Conservation (phyloP, 2,888 invertebrate species). For the Scrobipalpa costella region DNA sequence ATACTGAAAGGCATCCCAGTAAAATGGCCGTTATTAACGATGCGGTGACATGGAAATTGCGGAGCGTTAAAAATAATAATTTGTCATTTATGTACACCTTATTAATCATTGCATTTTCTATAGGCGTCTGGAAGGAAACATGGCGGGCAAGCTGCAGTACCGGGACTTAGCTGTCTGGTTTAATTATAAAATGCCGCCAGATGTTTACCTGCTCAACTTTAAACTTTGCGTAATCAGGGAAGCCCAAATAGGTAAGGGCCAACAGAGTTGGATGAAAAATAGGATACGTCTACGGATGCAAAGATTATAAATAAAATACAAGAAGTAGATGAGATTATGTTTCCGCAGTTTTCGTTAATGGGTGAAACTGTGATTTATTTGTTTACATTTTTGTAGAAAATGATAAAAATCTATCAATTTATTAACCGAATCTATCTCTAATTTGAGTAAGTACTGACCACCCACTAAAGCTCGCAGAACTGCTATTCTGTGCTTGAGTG, state of each 20-base stretch:
- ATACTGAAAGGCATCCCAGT: background rate
- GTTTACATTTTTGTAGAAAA: no score
- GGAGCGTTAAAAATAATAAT: background rate
- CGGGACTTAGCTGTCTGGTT: slow-evolving; percentile 54
- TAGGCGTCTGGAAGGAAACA: background rate
- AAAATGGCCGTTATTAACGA: background rate
- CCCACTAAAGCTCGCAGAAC: no score
- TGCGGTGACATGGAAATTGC: slow-evolving; percentile 19
- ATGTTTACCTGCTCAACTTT: slow-evolving; percentile 52
- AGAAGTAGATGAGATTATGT: no score
- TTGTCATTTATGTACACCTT: background rate
- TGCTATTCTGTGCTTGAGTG: no score
- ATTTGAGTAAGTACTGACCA: no score
- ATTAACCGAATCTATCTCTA: no score
- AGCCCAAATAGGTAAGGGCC: slow-evolving; percentile 43
- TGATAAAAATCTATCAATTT: no score
- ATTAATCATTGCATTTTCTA: background rate
- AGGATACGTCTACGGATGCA: background rate
- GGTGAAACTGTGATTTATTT: no score
- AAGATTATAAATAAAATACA: no score
- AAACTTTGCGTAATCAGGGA: no score
- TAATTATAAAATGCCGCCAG: slow-evolving; percentile 60
- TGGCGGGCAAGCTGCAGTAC: background rate
- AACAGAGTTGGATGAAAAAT: background rate
- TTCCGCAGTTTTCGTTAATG: no score